Evolutionary conservation across 1,140 invertebrate genomes (phyloP), one percentile per base, ranked within the genome.

Genomic region (Cataglyphis hispanica): DNA sequence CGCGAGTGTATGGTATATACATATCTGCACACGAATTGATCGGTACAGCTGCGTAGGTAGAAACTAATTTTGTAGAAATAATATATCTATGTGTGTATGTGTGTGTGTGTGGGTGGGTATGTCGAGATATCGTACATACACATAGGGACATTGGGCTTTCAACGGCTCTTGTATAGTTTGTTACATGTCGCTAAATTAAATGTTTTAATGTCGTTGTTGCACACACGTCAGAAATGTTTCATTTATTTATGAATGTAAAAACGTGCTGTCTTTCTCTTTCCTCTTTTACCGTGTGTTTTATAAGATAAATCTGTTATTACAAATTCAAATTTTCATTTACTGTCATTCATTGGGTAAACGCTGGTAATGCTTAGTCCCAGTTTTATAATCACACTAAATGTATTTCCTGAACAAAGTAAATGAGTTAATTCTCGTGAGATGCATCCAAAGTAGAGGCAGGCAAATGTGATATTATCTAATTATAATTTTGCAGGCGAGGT

Each of bases 21-120:
- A 25, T 19, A n/a, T 16, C 1, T 8, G 46, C 34, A 6, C 13
- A 13, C 16, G 27, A 31, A 19, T 2, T 50, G 46, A 72, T 53
- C 25, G 25, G 19, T 34, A 16, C 34, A 40, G 37, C 64, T 31
- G 60, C 16, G 34, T 19, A 7, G 31, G 25, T 10, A 31, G 67
- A 60, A 50, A 81, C 40, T 69, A 83, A 53, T 83, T 83, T 60
- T 25, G 67, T 37, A 60, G 64, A 34, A 34, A 83, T 34, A 43
- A 31, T 31, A 31, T 31, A 31, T 31, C 2, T 31, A 31, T 31
- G 0, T 31, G 2, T 31, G 2, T 31, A 1, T 31, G 31, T 31
- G 31, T 31, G 31, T 31, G 31, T 31, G 1, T 31, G 2, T 31
- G 37, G 58, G 2, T 31, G 37, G 58, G 31, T 58, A n/a, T 83